Base-by-base conservation (phyloP, 1,140 invertebrate species). In the Melitaea cinxia region DNA sequence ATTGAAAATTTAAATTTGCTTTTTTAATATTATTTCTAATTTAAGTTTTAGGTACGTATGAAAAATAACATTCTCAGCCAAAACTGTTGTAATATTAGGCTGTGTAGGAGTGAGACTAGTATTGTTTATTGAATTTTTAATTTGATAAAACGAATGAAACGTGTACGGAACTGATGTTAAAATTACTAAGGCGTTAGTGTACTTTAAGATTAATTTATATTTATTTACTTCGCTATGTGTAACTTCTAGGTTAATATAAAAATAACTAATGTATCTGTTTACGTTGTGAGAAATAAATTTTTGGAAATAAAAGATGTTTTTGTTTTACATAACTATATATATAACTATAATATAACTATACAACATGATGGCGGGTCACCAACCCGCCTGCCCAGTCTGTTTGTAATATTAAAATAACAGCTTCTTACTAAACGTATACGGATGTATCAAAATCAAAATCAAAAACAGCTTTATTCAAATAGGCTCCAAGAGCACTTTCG, bases 221-320 rank as follows among this genome's bases (percentile, higher is more conserved):
- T 47, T 23, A 28, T 58, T 65, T 21, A 26, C 1, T 42, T 57
- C 23, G 42, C 30, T 63, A 37, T 42, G 37, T 68, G 65, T 71
- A 74, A 74, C 70, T 68, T 42, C 45, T 69, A 73, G 61, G 42
- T 59, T 59, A 70, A 69, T 73, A 65, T 76, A 77, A 69, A 69
- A 68, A 67, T 45, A 68, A 30, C 24, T 59, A 73, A 62, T 73
- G 68, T 78, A 78, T 70, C 61, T 74, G 76, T 76, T 76, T n/a
- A 56, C 70, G 78, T 81, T 81, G 78, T 77, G 72, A 77, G 71
- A 77, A 77, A 75, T 73, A 78, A 77, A 72, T 54, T 74, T 77
- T 64, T 59, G 62, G 60, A 70, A 56, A 56, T 56, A 56, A 56
- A 26, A 12, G 21, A 28, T 12, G n/a, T n/a, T 56, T 56, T 56